Percentiles rank a stretch among this genome's conserved stretches.
phyloP scores from a whole-genome alignment of 2,113 vertebrate species.

The Myotis davidii region DNA sequence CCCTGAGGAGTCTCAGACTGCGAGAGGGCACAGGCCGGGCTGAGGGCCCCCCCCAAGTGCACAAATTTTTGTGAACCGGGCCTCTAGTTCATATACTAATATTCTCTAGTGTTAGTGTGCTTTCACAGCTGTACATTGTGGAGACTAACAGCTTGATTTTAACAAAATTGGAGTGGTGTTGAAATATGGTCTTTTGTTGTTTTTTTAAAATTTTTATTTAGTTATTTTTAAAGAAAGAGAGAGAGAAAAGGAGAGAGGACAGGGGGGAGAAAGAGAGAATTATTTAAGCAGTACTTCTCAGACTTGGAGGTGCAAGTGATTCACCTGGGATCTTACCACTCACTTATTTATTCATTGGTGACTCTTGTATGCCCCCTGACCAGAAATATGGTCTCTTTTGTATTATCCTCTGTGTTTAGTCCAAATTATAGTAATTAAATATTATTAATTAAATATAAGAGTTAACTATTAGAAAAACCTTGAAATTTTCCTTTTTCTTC shows the following conservation, averaged over 20 bases:
- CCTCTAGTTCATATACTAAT: not conserved
- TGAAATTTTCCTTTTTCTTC: not conserved
- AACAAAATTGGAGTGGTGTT: not conserved
- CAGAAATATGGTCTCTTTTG: not conserved
- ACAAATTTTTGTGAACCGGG: too few relatives aligned
- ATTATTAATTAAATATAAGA: not conserved
- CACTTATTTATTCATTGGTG: too few relatives aligned
- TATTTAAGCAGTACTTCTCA: too few relatives aligned
- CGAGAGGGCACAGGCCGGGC: too few relatives aligned
- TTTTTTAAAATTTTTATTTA: too few relatives aligned
- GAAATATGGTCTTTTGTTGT: not conserved
- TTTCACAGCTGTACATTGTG: not conserved
- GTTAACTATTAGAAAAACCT: not conserved
- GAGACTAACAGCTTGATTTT: not conserved
- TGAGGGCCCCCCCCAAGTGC: too few relatives aligned
- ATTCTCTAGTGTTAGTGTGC: not conserved
- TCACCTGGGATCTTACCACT: too few relatives aligned
- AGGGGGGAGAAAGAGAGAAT: too few relatives aligned
- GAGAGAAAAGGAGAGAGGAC: too few relatives aligned
- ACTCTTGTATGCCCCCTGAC: not conserved
- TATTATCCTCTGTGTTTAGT: not conserved
- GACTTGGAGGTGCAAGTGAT: too few relatives aligned
- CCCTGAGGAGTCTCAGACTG: too few relatives aligned
- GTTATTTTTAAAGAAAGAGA: too few relatives aligned
- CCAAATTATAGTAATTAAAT: not conserved